Evolutionary conservation across 2,113 vertebrate genomes (phyloP).

Genomic region (Oenanthe oenanthe): DNA sequence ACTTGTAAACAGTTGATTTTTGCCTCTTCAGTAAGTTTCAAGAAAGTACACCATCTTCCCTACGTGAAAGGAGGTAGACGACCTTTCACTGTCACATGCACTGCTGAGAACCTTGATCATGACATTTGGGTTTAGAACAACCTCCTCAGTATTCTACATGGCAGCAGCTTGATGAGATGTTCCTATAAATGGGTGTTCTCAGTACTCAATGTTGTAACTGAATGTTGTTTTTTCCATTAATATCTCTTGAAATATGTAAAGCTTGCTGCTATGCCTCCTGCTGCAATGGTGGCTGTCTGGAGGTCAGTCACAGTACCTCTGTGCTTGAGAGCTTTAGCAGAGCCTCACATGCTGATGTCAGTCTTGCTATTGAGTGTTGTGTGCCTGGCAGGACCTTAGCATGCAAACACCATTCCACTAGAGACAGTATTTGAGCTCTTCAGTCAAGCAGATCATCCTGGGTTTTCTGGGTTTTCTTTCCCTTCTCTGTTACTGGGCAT

Average conservation of each 20-base stretch:
- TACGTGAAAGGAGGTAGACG: not conserved
- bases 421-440: not conserved
- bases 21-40: not conserved
- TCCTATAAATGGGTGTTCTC: not conserved
- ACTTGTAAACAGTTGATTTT: not conserved
- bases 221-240: not conserved
- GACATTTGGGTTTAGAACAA: not conserved
- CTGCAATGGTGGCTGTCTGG: not conserved
- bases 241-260: not conserved
- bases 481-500: not conserved
- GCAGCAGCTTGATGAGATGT: not conserved
- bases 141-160: not conserved
- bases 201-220: not conserved
- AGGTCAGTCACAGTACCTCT: not conserved
- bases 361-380: accelerated
- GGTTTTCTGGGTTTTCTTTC: not conserved
- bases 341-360: not conserved
- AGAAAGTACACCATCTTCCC: not conserved
- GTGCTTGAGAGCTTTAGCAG: not conserved
- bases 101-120: not conserved
- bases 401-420: accelerated
- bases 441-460: not conserved
- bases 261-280: not conserved
- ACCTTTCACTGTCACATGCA: not conserved
- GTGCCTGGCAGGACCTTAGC: not conserved